Conservation (phyloP, 2,113 vertebrate genomes). For the Hypocryptadius cinnamomeus region DNA sequence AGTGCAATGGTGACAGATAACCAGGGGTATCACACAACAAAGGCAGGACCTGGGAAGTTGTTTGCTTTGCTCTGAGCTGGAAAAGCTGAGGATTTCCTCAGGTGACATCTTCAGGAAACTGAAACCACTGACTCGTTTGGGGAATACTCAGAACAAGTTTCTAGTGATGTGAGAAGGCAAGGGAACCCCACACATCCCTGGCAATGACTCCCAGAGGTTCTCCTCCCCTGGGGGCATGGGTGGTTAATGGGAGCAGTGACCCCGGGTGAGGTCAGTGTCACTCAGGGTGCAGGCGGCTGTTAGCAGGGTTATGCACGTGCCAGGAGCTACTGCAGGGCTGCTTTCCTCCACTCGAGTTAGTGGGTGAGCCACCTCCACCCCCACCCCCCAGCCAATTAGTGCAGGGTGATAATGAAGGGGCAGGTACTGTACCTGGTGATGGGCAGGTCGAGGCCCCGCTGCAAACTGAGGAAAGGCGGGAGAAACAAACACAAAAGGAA, state of each 20-base stretch:
- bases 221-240: fast-evolving
- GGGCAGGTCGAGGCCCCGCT: conserved; percentile 95
- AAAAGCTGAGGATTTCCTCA: neutral
- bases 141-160: fast-evolving
- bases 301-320: neutral
- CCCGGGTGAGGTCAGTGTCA: neutral
- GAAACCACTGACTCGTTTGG: neutral
- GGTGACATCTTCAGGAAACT: neutral
- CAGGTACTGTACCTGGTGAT: conserved; percentile 94
- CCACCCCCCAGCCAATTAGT: conserved; percentile 41
- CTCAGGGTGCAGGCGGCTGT: neutral
- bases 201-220: neutral
- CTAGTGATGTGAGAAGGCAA: neutral
- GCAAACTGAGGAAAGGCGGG: conserved; percentile 89
- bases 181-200: neutral
- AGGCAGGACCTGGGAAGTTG: neutral
- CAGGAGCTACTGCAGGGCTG: neutral
- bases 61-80: neutral
- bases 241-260: neutral
- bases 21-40: neutral
- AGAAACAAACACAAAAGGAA: conserved; percentile 86
- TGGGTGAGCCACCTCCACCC: neutral
- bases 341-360: conserved; percentile 35
- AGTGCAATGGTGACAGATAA: neutral
- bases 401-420: conserved; percentile 55